Percentiles rank a stretch among this genome's conserved stretches.
Evolutionary conservation across 1,140 invertebrate genomes (phyloP).

Genomic region (Magallana angulata): DNA sequence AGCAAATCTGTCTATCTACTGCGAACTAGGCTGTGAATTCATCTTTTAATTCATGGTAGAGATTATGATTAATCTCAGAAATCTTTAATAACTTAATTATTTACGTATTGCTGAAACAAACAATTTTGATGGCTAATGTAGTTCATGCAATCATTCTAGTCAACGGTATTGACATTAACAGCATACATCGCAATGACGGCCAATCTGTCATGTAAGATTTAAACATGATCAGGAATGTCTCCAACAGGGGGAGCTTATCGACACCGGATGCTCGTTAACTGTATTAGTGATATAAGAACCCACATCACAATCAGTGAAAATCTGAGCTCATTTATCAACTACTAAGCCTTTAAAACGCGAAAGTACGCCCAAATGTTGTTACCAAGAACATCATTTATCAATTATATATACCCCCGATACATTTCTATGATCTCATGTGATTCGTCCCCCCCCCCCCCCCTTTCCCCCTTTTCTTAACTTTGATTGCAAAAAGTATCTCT

Average conservation of each 20-base stretch:
- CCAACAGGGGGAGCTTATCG: not conserved
- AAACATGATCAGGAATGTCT: not conserved
- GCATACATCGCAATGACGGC: too few species aligned
- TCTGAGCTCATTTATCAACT: not conserved
- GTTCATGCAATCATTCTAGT: too few species aligned
- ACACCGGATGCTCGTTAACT: conserved; percentile 3
- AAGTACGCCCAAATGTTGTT: not conserved
- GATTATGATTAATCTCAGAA: too few species aligned
- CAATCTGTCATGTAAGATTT: not conserved
- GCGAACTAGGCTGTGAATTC: too few species aligned
- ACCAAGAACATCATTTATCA: not conserved
- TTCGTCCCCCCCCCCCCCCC: not conserved
- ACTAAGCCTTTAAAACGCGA: not conserved
- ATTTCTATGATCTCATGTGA: not conserved
- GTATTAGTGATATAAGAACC: not conserved
- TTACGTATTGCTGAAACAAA: too few species aligned
- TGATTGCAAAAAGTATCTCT: too few species aligned
- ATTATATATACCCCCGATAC: not conserved
- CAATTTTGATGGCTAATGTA: too few species aligned
- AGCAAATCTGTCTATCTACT: too few species aligned
- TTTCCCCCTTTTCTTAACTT: not conserved
- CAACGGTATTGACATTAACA: too few species aligned
- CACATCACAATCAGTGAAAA: not conserved
- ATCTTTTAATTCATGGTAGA: too few species aligned
- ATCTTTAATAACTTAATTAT: too few species aligned